Base-by-base conservation (phyloP, 2,888 invertebrate species). In the Drosophila subquinaria region DNA sequence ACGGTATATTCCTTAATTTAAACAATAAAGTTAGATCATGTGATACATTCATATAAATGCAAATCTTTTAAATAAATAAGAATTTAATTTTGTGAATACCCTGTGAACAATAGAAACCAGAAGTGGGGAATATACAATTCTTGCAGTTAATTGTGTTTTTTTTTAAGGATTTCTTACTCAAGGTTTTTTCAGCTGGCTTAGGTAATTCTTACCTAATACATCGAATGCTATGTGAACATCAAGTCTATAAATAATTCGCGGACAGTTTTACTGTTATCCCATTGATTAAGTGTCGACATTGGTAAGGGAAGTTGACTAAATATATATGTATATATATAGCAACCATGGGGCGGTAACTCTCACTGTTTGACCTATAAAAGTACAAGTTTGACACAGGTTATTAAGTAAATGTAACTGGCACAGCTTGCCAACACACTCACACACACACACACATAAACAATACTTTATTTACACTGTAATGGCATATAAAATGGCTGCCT, bases 391-490 rank as follows among this genome's bases (percentile, higher is more conserved):
- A 68, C 75, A 70, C 70, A 76, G 84, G 84, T 87, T 84, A 81
- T 89, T 87, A 74, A 88, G 87, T 79, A 78, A 88, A 86, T 79
- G 89, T 76, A 78, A 73, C 65, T 74, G 84, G 71, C 77, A 62
- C 74, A 79, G 76, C 69, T 84, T 76, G 73, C 51, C 51, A 43
- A 68, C 33, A 45, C 47, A 42, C 43, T 47, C 53, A 62, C 40
- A 40, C 20, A 3, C 20, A 20, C 20, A 20, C 20, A 20, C 30
- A 43, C 69, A 84, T 77, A 83, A 83, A 85, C 79, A 88, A 88
- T 83, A 83, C 85, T 82, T 88, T 83, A 83, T 83, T 83, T 83
- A 83, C 88, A 83, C 82, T 88, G 81, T 86, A 88, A 88, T 88
- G 87, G 79, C 83, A 73, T 82, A 88, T 88, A 83, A 86, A 84